Percentiles rank a stretch among this genome's conserved stretches.
These are phyloP conservation scores for Sarcophaga variegata DNA, from an alignment of 2,888 invertebrate species.

Conservation along the genomic window DNA sequence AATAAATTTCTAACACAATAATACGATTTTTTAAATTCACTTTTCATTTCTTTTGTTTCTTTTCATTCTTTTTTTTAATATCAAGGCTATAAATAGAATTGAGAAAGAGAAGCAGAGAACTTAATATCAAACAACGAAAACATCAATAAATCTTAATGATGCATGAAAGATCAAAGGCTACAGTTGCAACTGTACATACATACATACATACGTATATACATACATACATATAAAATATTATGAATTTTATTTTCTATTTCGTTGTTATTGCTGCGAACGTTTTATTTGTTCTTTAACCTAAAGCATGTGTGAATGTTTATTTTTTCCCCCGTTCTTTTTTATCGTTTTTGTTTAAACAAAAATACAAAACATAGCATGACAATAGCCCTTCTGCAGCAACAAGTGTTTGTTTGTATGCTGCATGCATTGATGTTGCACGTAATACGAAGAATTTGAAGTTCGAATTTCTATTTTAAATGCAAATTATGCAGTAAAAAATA, in stretches of 20 bases:
- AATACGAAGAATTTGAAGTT: too few species aligned
- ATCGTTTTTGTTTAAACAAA: neutral
- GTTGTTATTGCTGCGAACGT: constrained; percentile 19
- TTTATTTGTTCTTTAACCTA: constrained; percentile 16
- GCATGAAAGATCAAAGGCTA: constrained; percentile 72
- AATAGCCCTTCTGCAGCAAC: constrained; percentile 19
- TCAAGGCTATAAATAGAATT: constrained; percentile 27
- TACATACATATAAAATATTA: constrained; percentile 41
- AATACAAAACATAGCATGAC: constrained; percentile 2
- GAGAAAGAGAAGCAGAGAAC: neutral
- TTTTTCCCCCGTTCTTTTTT: too few species aligned
- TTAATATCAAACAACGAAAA: constrained; percentile 61
- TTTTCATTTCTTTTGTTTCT: constrained; percentile 17
- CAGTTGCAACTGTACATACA: constrained; percentile 52
- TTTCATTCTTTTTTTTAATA: neutral
- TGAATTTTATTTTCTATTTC: constrained; percentile 16
- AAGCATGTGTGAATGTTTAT: constrained; percentile 29
- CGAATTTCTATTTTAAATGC: too few species aligned
- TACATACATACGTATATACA: neutral
- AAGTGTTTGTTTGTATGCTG: constrained; percentile 28
- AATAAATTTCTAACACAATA: neutral
- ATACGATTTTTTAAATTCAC: neutral
- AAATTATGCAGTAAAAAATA: too few species aligned
- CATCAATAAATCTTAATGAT: constrained; percentile 68
- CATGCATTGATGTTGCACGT: too few species aligned